These are phyloP conservation scores for Anguilla pacifica DNA, from an alignment of 2,797 vertebrate species.

Conservation along the genomic window DNA sequence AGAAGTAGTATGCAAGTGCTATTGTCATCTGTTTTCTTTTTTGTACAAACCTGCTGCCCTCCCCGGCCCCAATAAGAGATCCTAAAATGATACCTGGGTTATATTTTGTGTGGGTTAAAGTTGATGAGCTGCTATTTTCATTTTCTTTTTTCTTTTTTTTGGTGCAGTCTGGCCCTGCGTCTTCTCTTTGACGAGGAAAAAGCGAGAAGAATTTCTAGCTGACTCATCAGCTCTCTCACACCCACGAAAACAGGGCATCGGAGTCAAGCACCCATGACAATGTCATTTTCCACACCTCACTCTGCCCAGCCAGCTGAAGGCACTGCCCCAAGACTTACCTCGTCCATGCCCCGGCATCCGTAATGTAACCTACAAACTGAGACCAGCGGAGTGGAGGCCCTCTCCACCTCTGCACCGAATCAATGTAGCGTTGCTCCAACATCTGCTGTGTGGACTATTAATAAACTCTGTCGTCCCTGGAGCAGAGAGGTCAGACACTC, in stretches of 20 bases:
- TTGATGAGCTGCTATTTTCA: background rate
- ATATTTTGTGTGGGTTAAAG: background rate
- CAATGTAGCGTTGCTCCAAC: slow-evolving; percentile 25
- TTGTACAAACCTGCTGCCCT: background rate
- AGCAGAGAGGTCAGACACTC: slow-evolving; percentile 21
- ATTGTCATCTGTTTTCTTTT: background rate
- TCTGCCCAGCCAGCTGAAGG: background rate
- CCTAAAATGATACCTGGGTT: background rate
- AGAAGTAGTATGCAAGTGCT: too few species aligned
- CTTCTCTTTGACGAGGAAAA: background rate
- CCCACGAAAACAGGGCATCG: background rate
- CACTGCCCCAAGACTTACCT: background rate
- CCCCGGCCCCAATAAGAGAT: background rate
- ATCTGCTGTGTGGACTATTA: slow-evolving; percentile 34
- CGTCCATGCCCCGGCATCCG: background rate
- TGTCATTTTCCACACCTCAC: slow-evolving; percentile 3
- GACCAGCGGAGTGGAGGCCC: slow-evolving; percentile 2
- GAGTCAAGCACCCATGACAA: background rate
- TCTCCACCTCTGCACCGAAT: slow-evolving; percentile 17
- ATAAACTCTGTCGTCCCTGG: slow-evolving; percentile 16
- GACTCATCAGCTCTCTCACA: background rate
- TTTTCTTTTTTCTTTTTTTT: background rate
- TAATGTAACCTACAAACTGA: slow-evolving; percentile 19
- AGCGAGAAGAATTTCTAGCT: background rate
- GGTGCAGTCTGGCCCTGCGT: background rate